Conservation (phyloP, 1,140 invertebrate genomes). For the Dreissena rostriformis region DNA sequence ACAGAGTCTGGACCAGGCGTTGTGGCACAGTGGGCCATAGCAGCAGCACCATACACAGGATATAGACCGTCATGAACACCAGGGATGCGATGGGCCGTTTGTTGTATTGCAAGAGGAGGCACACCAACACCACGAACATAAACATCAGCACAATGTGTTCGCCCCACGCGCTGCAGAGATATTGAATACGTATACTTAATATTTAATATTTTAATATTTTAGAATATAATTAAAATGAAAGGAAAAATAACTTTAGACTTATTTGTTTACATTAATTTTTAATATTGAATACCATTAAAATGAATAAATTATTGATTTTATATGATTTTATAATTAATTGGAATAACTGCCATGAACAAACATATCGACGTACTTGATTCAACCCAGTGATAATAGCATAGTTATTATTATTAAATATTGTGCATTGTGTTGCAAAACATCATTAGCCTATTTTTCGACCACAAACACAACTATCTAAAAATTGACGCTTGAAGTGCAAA, state of each 20-base stretch:
- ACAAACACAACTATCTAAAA: background rate
- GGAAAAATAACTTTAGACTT: no score
- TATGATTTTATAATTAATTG: no score
- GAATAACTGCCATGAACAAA: background rate
- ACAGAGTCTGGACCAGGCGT: slow-evolving; percentile 46
- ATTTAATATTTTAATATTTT: no score
- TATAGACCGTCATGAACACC: slow-evolving; percentile 58
- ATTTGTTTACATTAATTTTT: no score
- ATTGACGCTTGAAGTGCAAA: background rate
- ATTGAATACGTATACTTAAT: background rate
- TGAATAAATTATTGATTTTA: no score
- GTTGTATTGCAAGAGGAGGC: slow-evolving; percentile 63
- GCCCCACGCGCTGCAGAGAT: slow-evolving; percentile 63
- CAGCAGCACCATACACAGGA: slow-evolving; percentile 62
- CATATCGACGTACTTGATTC: background rate
- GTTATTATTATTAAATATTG: background rate
- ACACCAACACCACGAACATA: slow-evolving; percentile 61
- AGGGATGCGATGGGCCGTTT: slow-evolving; percentile 57
- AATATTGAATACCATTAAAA: no score
- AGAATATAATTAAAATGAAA: no score
- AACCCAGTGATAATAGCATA: background rate
- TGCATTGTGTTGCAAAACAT: background rate
- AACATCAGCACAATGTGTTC: slow-evolving; percentile 66
- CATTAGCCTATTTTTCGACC: background rate
- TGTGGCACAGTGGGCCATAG: slow-evolving; percentile 56